These are phyloP conservation scores for Rhamphomyia laevipes DNA, from an alignment of 2,888 invertebrate genomes.

Conservation along the genomic window DNA sequence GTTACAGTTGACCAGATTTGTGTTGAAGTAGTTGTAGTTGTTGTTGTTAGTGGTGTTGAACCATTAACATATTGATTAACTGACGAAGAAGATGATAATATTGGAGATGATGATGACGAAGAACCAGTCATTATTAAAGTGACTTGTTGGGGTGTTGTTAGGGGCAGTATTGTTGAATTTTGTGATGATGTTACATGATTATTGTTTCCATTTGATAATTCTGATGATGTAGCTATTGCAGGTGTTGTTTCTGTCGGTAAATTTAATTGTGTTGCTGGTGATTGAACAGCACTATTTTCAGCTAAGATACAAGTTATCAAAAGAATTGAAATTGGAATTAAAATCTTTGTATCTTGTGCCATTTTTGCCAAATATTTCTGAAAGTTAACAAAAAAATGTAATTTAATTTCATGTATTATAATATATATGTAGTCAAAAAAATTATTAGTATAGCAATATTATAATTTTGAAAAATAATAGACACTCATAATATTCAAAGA, in stretches of 20 bases:
- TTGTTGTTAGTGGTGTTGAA: not conserved
- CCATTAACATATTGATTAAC: not conserved
- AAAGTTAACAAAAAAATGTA: no score
- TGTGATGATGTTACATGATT: not conserved
- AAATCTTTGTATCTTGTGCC: slow-evolving; percentile 18
- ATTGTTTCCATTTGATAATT: not conserved
- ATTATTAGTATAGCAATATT: no score
- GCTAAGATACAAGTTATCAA: slow-evolving; percentile 16
- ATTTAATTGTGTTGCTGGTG: slow-evolving; percentile 13
- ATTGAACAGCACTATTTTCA: slow-evolving; percentile 14
- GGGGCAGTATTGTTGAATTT: slow-evolving; percentile 7
- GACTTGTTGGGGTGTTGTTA: slow-evolving; percentile 5
- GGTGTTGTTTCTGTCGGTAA: slow-evolving; percentile 13
- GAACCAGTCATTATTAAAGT: slow-evolving; percentile 4
- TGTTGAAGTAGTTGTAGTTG: slow-evolving; percentile 9
- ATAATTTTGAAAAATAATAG: no score
- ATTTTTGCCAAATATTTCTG: slow-evolving; percentile 12
- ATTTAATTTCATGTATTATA: no score
- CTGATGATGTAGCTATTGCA: slow-evolving; percentile 9
- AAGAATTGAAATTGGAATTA: slow-evolving; percentile 14
- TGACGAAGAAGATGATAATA: not conserved
- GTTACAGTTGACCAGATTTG: slow-evolving; percentile 5
- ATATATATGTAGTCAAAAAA: no score
- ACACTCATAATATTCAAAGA: no score
- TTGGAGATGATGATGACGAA: not conserved